phyloP scores from a whole-genome alignment of 2,113 vertebrate species.

The Calyptommatus sinebrachiatus region DNA sequence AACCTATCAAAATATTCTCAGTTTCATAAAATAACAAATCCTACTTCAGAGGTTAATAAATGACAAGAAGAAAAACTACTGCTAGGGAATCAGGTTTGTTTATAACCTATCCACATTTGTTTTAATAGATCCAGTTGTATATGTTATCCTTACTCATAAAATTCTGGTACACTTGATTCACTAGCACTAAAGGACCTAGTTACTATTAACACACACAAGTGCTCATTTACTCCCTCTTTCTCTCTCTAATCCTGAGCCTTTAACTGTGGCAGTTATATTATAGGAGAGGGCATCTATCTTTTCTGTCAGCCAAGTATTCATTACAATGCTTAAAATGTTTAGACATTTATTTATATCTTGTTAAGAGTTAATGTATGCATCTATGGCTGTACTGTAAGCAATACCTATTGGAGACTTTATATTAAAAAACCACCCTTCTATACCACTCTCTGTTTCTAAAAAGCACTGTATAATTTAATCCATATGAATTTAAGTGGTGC shows the following conservation, averaged over 20 bases:
- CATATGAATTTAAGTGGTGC: conserved; percentile 49
- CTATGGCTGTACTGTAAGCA: conserved; percentile 37
- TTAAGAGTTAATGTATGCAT: conserved; percentile 44
- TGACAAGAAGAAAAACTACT: conserved; percentile 30
- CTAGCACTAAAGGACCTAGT: conserved; percentile 46
- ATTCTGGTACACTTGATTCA: conserved; percentile 36
- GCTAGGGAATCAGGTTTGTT: conserved; percentile 49
- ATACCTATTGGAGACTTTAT: conserved; percentile 39
- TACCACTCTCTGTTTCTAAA: conserved; percentile 48
- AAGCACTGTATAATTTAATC: conserved; percentile 54
- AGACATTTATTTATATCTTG: conserved; percentile 61
- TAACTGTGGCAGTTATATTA: conserved; percentile 55
- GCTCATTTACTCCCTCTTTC: conserved; percentile 58
- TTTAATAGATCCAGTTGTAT: conserved; percentile 33
- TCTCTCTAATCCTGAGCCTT: conserved; percentile 53
- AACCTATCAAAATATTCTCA: conserved; percentile 49
- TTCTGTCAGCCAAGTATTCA: conserved; percentile 59
- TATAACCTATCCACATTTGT: conserved; percentile 39
- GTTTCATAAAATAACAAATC: conserved; percentile 47
- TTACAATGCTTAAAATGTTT: conserved; percentile 58
- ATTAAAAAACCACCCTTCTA: conserved; percentile 34
- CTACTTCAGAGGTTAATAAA: conserved; percentile 52
- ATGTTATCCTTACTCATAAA: conserved; percentile 35
- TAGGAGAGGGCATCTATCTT: conserved; percentile 27
- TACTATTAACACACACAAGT: conserved; percentile 63